phyloP scores from a whole-genome alignment of 2,113 vertebrate species.

The Brienomyrus longianalis region DNA sequence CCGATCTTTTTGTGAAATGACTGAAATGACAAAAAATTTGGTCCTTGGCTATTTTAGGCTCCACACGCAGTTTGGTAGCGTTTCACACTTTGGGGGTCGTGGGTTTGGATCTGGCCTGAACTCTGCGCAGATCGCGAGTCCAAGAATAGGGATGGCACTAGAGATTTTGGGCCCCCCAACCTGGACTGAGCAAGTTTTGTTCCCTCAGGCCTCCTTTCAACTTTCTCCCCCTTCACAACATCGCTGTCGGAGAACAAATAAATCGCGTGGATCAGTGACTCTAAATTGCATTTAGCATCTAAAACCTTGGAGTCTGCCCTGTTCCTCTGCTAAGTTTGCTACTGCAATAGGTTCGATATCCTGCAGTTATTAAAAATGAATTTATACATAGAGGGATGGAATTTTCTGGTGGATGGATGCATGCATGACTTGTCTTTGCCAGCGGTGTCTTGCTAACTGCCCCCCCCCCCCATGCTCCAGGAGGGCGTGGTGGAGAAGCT shows the following conservation, averaged over 20 bases:
- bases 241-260: neutral
- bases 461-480: slow-evolving; percentile 47
- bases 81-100: neutral
- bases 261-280: neutral
- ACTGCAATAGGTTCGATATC: neutral
- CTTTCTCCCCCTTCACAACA: neutral
- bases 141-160: neutral
- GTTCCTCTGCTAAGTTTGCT: neutral
- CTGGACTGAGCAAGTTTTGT: neutral
- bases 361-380: neutral
- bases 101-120: neutral
- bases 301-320: neutral
- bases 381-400: neutral
- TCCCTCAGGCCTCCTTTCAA: neutral
- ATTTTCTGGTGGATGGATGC: neutral
- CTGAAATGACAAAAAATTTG: neutral
- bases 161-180: neutral
- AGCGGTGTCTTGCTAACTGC: neutral
- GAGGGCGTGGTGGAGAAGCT: slow-evolving; percentile 86
- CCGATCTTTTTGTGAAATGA: neutral
- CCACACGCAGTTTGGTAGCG: neutral
- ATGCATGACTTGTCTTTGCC: neutral
- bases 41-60: neutral
- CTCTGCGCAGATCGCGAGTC: neutral
- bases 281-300: neutral